Percentiles rank a stretch among this genome's conserved stretches.
These are phyloP conservation scores for Anoplius nigerrimus DNA, from an alignment of 2,888 invertebrate genomes.

Conservation along the genomic window DNA sequence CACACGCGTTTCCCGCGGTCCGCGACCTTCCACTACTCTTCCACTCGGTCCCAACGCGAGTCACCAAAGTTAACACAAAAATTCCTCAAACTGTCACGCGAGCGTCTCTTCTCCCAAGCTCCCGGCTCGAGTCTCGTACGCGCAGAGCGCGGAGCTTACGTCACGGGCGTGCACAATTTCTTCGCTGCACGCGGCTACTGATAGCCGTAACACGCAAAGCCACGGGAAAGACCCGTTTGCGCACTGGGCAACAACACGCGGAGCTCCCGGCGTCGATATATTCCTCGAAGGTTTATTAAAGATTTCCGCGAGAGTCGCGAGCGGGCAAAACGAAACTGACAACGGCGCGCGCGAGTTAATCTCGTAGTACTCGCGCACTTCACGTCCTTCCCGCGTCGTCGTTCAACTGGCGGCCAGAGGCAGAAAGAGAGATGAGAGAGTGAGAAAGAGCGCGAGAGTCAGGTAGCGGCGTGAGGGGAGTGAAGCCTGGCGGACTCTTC, in stretches of 20 bases:
- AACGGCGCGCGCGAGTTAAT: neutral
- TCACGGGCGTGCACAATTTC: conserved; percentile 11
- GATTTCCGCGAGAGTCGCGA: neutral
- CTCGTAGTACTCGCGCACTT: conserved; percentile 5
- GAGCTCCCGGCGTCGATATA: too few relatives aligned
- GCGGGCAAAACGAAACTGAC: neutral
- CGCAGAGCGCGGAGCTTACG: conserved; percentile 10
- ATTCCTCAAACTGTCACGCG: neutral
- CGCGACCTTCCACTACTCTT: too few relatives aligned
- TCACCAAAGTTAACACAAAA: neutral
- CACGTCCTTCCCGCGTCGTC: neutral
- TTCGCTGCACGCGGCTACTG: too few relatives aligned
- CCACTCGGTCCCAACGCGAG: too few relatives aligned
- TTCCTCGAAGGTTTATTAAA: neutral
- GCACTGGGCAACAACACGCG: too few relatives aligned
- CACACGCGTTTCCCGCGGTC: too few relatives aligned
- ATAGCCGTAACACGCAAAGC: too few relatives aligned
- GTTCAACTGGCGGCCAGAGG: neutral
- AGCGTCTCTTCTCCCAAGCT: conserved; percentile 4
- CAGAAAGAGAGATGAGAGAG: too few relatives aligned
- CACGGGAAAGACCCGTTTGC: too few relatives aligned
- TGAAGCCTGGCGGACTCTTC: neutral
- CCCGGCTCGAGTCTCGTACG: conserved; percentile 7
- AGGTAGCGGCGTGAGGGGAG: too few relatives aligned
- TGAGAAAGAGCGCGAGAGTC: too few relatives aligned